Percentiles rank a stretch among this genome's conserved stretches.
Conservation (phyloP, 2,888 invertebrate genomes). For the Galeruca laticollis region DNA sequence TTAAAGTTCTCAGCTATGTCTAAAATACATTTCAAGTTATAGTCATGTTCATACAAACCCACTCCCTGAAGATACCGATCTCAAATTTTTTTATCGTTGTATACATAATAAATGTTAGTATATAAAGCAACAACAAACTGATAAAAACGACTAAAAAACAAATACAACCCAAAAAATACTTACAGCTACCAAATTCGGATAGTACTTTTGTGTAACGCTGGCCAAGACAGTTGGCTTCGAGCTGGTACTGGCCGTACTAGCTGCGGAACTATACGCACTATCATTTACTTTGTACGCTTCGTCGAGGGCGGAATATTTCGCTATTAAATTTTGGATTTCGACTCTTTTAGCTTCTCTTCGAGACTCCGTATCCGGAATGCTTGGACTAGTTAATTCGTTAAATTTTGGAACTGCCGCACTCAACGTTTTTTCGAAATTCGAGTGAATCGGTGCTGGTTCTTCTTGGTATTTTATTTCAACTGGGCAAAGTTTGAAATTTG, state of each 20-base stretch:
- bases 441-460: constrained; percentile 62
- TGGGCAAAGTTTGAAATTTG: constrained; percentile 70
- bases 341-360: constrained; percentile 86
- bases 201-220: constrained; percentile 63
- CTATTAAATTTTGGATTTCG: constrained; percentile 84
- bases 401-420: constrained; percentile 39
- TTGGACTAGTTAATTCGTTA: constrained; percentile 64
- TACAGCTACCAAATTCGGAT: constrained; percentile 62
- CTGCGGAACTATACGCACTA: constrained; percentile 39
- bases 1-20: too few relatives aligned
- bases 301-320: constrained; percentile 85
- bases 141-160: constrained; percentile 26
- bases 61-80: too few relatives aligned
- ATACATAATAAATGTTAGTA: constrained; percentile 47
- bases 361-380: constrained; percentile 70
- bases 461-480: constrained; percentile 67
- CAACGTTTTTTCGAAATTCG: constrained; percentile 52
- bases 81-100: too few relatives aligned
- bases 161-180: constrained; percentile 54
- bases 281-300: constrained; percentile 72
- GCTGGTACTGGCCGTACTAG: constrained; percentile 47
- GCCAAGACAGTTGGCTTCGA: constrained; percentile 63
- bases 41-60: too few relatives aligned
- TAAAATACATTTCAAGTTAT: too few relatives aligned
- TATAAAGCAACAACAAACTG: constrained; percentile 47